These are phyloP conservation scores for Leptodactylus fallax DNA, from an alignment of 2,797 vertebrate species.

Conservation along the genomic window DNA sequence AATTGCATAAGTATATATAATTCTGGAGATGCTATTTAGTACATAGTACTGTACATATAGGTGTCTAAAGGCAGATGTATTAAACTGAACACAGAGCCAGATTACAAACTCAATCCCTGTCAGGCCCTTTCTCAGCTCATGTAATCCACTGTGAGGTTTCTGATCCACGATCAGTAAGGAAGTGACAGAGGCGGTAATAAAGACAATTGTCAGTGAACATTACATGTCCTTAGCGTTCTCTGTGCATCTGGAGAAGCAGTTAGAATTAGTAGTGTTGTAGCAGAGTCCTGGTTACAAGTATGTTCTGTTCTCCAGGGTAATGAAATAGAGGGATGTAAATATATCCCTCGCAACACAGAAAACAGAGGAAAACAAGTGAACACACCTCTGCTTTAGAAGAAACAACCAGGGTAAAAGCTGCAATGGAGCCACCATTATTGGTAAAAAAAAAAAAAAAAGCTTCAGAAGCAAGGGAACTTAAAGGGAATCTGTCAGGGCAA, in stretches of 20 bases:
- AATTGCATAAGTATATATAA: neutral
- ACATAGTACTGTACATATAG: neutral
- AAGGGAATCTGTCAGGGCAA: no score
- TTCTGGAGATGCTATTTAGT: neutral
- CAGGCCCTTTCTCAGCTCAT: slow-evolving; percentile 26
- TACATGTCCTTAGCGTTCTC: slow-evolving; percentile 29
- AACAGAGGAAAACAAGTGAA: slow-evolving; percentile 42
- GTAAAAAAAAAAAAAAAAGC: no score
- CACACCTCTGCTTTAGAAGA: neutral
- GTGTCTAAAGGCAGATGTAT: neutral
- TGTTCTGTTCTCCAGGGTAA: slow-evolving; percentile 33
- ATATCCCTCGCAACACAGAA: slow-evolving; percentile 23
- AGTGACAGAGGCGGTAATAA: slow-evolving; percentile 54
- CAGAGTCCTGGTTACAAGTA: slow-evolving; percentile 25
- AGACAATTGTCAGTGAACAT: slow-evolving; percentile 58
- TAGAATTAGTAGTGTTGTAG: slow-evolving; percentile 17
- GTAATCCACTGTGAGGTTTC: slow-evolving; percentile 46
- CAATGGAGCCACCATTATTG: neutral
- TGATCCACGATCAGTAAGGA: slow-evolving; percentile 25
- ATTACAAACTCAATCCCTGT: slow-evolving; percentile 9
- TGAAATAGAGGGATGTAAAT: slow-evolving; percentile 19
- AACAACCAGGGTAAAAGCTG: neutral
- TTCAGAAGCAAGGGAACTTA: no score
- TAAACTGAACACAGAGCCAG: slow-evolving; percentile 12
- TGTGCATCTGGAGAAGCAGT: slow-evolving; percentile 55